These are phyloP conservation scores for Lycaon pictus DNA, from an alignment of 2,113 vertebrate genomes.

Conservation along the genomic window DNA sequence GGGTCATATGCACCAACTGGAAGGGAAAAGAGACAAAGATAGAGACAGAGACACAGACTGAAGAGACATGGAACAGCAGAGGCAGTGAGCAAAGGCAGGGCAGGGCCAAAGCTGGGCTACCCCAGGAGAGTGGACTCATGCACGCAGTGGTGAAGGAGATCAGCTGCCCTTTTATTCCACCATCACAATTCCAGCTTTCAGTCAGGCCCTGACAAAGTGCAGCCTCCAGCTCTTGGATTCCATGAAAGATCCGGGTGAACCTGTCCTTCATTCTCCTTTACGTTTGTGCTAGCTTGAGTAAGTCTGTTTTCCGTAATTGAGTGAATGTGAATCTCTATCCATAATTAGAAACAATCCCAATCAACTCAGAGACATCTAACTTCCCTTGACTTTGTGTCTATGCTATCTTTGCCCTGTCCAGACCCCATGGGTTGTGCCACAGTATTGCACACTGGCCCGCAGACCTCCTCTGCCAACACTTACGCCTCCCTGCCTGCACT, in stretches of 20 bases:
- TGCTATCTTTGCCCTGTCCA: fast-evolving
- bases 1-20: background rate
- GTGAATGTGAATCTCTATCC: background rate
- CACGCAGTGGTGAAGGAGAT: no score
- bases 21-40: background rate
- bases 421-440: background rate
- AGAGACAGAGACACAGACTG: background rate
- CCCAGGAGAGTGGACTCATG: fast-evolving
- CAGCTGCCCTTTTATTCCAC: background rate
- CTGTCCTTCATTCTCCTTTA: background rate
- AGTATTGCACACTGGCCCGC: fast-evolving
- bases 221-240: background rate
- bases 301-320: background rate
- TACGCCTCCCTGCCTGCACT: background rate
- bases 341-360: background rate
- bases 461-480: background rate
- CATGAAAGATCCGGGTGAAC: background rate
- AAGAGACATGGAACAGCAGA: no score
- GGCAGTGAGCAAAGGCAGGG: background rate
- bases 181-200: background rate
- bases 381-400: background rate
- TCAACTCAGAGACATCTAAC: background rate
- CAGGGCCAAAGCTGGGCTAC: background rate
- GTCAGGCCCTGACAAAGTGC: background rate
- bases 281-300: background rate